Evolutionary conservation across 2,797 vertebrate species (phyloP).

Genomic region (Eleutherodactylus coqui): DNA sequence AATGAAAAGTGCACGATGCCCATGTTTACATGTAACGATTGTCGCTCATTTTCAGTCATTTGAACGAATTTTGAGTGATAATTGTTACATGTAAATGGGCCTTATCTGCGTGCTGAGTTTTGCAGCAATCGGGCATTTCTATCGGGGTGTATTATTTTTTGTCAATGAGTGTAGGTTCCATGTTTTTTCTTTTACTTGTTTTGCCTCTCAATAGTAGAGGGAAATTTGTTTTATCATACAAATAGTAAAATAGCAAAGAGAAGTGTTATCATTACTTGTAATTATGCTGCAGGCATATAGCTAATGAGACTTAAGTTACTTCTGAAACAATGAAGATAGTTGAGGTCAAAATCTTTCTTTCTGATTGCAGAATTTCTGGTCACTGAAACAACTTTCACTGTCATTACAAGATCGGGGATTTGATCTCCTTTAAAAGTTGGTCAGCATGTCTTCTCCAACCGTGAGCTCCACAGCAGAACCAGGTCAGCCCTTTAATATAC

Average conservation of each 20-base stretch:
- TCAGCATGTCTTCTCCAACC: constrained; percentile 62
- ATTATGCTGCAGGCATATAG: too few relatives aligned
- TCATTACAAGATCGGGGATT: constrained; percentile 50
- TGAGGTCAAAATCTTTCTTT: constrained; percentile 9
- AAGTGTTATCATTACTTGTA: too few relatives aligned
- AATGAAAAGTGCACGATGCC: too few relatives aligned
- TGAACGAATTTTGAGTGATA: too few relatives aligned
- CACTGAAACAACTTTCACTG: constrained; percentile 33
- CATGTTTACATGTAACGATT: too few relatives aligned
- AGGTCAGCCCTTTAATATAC: constrained; percentile 71
- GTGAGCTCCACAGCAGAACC: constrained; percentile 78
- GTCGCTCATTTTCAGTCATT: too few relatives aligned
- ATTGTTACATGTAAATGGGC: too few relatives aligned
- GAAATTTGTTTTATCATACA: neutral
- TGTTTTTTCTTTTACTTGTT: neutral
- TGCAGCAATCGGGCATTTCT: too few relatives aligned
- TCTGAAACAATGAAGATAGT: neutral
- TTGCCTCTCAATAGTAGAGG: neutral
- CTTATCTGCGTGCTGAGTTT: too few relatives aligned
- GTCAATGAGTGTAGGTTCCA: neutral
- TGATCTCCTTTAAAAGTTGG: neutral
- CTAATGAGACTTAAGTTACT: too few relatives aligned
- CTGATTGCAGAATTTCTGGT: constrained; percentile 54
- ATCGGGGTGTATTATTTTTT: too few relatives aligned
- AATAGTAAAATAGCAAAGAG: neutral